phyloP scores from a whole-genome alignment of 2,797 vertebrate genomes.

The Esox lucius region DNA sequence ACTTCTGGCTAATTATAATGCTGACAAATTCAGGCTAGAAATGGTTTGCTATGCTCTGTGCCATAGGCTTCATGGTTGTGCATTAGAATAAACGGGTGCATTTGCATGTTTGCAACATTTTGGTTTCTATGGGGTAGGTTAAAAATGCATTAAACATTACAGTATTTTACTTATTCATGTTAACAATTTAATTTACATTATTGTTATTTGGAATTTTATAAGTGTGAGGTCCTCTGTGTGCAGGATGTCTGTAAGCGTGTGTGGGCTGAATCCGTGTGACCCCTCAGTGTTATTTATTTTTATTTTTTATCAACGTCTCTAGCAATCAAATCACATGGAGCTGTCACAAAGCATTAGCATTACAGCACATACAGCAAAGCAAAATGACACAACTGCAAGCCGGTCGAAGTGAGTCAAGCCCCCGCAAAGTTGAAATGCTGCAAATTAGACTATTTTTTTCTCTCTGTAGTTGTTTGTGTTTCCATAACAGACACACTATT shows the following conservation, averaged over 20 bases:
- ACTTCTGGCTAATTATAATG: slow-evolving; percentile 66
- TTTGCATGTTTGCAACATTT: slow-evolving; percentile 28
- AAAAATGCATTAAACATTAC: slow-evolving; percentile 1
- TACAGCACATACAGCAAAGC: not conserved
- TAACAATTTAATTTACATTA: not conserved
- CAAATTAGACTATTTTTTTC: not conserved
- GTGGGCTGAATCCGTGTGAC: slow-evolving; percentile 25
- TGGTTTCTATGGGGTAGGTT: slow-evolving; percentile 11
- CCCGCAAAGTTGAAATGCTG: not conserved
- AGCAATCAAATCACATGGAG: slow-evolving; percentile 32
- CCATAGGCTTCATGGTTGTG: slow-evolving; percentile 29
- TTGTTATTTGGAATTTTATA: not conserved
- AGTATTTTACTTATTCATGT: not conserved
- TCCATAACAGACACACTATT: slow-evolving; percentile 10
- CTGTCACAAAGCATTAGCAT: slow-evolving; percentile 7
- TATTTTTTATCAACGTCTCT: slow-evolving; percentile 38
- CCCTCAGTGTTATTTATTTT: slow-evolving; percentile 23
- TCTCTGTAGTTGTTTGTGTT: not conserved
- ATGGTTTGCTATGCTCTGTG: slow-evolving; percentile 53
- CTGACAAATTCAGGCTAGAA: slow-evolving; percentile 52
- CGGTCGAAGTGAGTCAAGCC: not conserved
- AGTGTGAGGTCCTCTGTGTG: slow-evolving; percentile 29
- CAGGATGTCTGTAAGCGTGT: slow-evolving; percentile 39
- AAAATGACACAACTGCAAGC: not conserved
- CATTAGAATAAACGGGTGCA: slow-evolving; percentile 16